Base-by-base conservation (phyloP, 2,797 vertebrate genomes). In the Varecia variegata region DNA sequence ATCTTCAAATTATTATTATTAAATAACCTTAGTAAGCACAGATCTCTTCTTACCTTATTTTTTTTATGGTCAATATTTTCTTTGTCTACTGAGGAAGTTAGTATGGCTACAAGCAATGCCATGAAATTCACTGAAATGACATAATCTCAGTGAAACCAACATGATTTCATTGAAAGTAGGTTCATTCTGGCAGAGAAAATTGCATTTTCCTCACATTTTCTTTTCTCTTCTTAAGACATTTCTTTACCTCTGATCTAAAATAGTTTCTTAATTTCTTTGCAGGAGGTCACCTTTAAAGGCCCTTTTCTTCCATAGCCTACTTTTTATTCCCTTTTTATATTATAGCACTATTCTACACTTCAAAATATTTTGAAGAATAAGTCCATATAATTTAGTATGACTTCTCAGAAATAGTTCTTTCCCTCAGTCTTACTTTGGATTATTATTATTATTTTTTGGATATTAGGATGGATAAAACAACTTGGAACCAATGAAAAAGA, bases 161-260 rank as follows among this genome's bases (percentile, higher is more conserved):
- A 21, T 32, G 82, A 81, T 96, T 93, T 88, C 73, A 92, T 97
- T 96, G 73, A 85, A 97, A 97, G 91, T 88, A 65, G 52, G 11
- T 80, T 65, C 23, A 40, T 86, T 76, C 52, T 71, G 56, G 85
- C 85, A 79, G 74, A 60, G 27, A 95, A 47, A 95, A 95, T 88
- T 82, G 67, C 81, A 88, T 88, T 92, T 83, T 88, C 54, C 21
- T 95, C 88, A 84, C 74, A 84, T 92, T 95, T 84, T 96, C 65
- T 70, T 92, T 35, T 88, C 35, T 27, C 23, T 88, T 92, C 40
- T 40, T 45, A 83, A 95, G 68, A 50, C 50, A 82, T 87, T 84
- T 62, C n/a, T 94, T 76, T 96, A 52, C 56, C 47, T 92, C n/a
- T 83, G 71, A 60, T 79, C 50, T 93, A 35, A 92, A 96, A 84